Evolutionary conservation across 1,140 invertebrate genomes (phyloP).

Genomic region (Drosophila takahashii): DNA sequence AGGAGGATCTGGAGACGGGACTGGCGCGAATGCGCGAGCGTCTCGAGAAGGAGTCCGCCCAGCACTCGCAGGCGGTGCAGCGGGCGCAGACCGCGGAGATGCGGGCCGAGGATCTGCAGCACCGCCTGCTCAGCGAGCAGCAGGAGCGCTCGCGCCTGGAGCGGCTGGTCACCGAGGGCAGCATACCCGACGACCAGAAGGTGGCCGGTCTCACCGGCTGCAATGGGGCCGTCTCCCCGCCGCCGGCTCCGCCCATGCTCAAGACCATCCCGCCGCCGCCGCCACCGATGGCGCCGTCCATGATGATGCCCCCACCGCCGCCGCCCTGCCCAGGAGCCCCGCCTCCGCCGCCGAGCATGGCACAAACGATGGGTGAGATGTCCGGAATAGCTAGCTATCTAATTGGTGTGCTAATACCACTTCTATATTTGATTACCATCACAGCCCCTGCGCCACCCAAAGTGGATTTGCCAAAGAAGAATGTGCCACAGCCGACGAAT

Average conservation of each 20-base stretch:
- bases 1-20: slow-evolving; percentile 95
- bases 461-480: slow-evolving; percentile 88
- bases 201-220: slow-evolving; percentile 86
- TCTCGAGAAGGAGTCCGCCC: slow-evolving; percentile 94
- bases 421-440: too few species aligned
- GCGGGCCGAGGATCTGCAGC: slow-evolving; percentile 89
- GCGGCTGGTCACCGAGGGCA: slow-evolving; percentile 93
- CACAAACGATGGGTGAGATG: slow-evolving; percentile 72
- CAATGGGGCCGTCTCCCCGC: slow-evolving; percentile 85
- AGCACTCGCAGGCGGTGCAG: slow-evolving; percentile 94
- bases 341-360: slow-evolving; percentile 84
- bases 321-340: slow-evolving; percentile 86
- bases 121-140: slow-evolving; percentile 92
- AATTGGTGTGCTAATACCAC: too few species aligned
- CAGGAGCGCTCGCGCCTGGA: slow-evolving; percentile 93
- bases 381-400: neutral
- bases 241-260: slow-evolving; percentile 87
- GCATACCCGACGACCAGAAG: slow-evolving; percentile 96
- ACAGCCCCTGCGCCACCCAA: slow-evolving; percentile 86
- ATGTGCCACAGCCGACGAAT: slow-evolving; percentile 95
- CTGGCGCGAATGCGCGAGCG: slow-evolving; percentile 94
- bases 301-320: slow-evolving; percentile 85
- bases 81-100: slow-evolving; percentile 91
- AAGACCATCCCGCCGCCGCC: slow-evolving; percentile 86
- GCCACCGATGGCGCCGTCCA: slow-evolving; percentile 85